A percentile compares a stretch with the other conserved stretches of the same genome.
Conservation (phyloP, 2,797 vertebrate species). For the Anabacerthia variegaticeps region DNA sequence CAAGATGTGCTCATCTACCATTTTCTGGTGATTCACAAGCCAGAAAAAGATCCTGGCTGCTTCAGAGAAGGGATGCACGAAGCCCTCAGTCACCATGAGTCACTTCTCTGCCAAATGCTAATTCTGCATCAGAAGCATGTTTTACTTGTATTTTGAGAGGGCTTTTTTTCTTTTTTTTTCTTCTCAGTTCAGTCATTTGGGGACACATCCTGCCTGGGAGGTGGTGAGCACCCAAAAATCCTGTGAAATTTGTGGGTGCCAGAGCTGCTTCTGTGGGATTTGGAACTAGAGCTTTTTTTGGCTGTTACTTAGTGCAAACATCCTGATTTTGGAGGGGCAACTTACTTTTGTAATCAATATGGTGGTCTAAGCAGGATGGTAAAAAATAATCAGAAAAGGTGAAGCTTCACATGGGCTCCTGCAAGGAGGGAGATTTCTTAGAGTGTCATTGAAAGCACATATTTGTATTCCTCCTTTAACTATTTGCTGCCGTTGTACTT, state of each 20-base stretch:
- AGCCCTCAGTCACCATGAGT: constrained; percentile 55
- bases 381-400: neutral
- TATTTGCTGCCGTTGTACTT: neutral
- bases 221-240: constrained; percentile 22
- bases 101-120: constrained; percentile 48
- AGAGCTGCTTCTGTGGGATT: neutral
- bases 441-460: neutral
- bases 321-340: neutral
- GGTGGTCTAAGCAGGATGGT: neutral
- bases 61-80: constrained; percentile 23
- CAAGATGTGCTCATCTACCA: constrained; percentile 24
- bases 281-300: neutral
- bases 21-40: constrained; percentile 59
- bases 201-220: neutral
- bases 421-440: neutral
- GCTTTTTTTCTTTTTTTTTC: neutral
- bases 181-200: constrained; percentile 4
- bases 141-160: constrained; percentile 13
- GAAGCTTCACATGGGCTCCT: neutral
- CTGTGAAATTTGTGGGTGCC: neutral
- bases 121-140: constrained; percentile 46
- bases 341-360: neutral
- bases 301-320: neutral
- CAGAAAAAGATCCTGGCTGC: constrained; percentile 52
- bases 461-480: neutral